phyloP scores from a whole-genome alignment of 2,113 vertebrate species.

The Chaenocephalus aceratus region DNA sequence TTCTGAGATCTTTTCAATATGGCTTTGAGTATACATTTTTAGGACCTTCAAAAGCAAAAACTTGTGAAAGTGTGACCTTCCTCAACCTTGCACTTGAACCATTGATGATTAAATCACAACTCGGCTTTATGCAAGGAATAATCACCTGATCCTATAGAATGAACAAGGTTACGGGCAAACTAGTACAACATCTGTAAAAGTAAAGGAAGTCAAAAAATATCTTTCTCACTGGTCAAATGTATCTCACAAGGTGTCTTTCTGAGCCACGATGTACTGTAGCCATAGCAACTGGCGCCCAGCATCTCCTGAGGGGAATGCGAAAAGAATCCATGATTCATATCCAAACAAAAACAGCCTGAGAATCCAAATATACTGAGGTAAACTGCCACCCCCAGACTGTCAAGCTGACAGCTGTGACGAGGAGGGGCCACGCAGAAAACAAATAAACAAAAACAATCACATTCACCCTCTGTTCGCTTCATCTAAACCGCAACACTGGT shows the following conservation, averaged over 20 bases:
- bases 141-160: constrained; percentile 19
- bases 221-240: constrained; percentile 56
- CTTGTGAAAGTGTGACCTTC: constrained; percentile 7
- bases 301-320: constrained; percentile 68
- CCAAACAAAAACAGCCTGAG: constrained; percentile 76
- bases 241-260: constrained; percentile 67
- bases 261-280: constrained; percentile 60
- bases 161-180: constrained; percentile 7
- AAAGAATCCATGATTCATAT: constrained; percentile 75
- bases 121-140: constrained; percentile 12
- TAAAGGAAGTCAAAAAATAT: constrained; percentile 46
- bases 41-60: background rate
- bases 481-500: constrained; percentile 1
- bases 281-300: constrained; percentile 76
- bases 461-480: constrained; percentile 16
- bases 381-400: constrained; percentile 73
- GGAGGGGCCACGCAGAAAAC: constrained; percentile 66
- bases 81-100: constrained; percentile 19
- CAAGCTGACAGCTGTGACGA: constrained; percentile 71
- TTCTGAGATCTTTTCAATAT: background rate
- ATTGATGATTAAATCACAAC: background rate
- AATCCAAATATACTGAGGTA: constrained; percentile 77
- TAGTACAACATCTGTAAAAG: background rate
- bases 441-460: constrained; percentile 70
- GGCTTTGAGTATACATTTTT: background rate